Conservation (phyloP, 2,888 invertebrate species). For the Ametastegia equiseti region DNA sequence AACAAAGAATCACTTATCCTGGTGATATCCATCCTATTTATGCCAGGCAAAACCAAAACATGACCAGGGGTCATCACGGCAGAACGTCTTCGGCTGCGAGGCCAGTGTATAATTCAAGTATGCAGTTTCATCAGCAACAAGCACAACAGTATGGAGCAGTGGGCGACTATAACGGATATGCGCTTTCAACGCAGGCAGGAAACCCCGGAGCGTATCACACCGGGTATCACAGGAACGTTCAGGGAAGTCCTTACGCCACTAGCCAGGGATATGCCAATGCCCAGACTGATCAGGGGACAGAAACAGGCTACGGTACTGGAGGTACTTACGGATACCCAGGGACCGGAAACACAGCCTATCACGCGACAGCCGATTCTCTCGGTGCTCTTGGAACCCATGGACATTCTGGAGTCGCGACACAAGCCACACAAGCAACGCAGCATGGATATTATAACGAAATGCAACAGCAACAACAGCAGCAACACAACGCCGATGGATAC, state of each 20-base stretch:
- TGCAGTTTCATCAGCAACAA: slow-evolving; percentile 76
- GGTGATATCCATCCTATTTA: slow-evolving; percentile 70
- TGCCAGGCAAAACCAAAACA: slow-evolving; percentile 64
- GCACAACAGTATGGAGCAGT: slow-evolving; percentile 73
- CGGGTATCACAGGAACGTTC: slow-evolving; percentile 71
- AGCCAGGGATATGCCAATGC: slow-evolving; percentile 59
- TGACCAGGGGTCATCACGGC: slow-evolving; percentile 65
- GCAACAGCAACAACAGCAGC: slow-evolving; percentile 76
- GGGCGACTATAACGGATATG: slow-evolving; percentile 77
- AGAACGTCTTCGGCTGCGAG: slow-evolving; percentile 63
- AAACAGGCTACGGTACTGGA: slow-evolving; percentile 67
- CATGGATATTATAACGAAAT: slow-evolving; percentile 78
- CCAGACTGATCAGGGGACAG: slow-evolving; percentile 63
- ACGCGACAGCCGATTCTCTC: slow-evolving; percentile 64
- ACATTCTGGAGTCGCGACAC: slow-evolving; percentile 75
- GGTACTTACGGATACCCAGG: slow-evolving; percentile 69
- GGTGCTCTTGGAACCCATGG: slow-evolving; percentile 75
- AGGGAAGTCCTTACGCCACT: slow-evolving; percentile 59
- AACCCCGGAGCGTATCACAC: slow-evolving; percentile 74
- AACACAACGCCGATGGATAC: slow-evolving; percentile 66
- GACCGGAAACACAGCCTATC: slow-evolving; percentile 63
- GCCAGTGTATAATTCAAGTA: slow-evolving; percentile 74
- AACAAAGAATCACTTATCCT: slow-evolving; percentile 68
- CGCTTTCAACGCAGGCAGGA: slow-evolving; percentile 72
- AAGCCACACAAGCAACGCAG: slow-evolving; percentile 70